phyloP scores from a whole-genome alignment of 2,797 vertebrate genomes.

The Cercopithecus hamlyni region DNA sequence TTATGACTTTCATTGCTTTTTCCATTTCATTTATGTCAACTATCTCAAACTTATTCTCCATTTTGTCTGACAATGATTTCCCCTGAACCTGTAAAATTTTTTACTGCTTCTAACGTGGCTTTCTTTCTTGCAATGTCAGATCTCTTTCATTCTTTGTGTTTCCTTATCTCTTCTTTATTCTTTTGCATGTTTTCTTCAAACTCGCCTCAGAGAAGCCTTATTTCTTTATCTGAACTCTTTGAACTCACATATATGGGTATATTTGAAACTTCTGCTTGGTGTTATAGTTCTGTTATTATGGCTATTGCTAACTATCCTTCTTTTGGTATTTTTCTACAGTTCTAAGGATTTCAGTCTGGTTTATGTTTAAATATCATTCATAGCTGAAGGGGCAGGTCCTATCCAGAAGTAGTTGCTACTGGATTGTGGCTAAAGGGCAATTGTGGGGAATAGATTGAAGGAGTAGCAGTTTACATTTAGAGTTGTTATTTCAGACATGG shows the following conservation, averaged over 20 bases:
- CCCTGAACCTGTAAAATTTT: background rate
- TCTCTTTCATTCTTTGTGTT: background rate
- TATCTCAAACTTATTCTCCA: background rate
- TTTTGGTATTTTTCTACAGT: background rate
- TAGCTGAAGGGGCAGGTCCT: background rate
- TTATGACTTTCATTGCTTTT: background rate
- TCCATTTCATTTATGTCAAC: background rate
- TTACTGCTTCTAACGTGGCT: background rate
- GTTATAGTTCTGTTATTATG: background rate
- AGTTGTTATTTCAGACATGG: conserved; percentile 38
- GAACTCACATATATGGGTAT: background rate
- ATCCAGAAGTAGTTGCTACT: background rate
- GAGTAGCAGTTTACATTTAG: conserved; percentile 7
- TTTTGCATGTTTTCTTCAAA: conserved; percentile 3
- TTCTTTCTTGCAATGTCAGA: background rate
- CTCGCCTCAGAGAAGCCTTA: background rate
- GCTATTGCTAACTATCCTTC: background rate
- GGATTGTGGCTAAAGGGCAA: background rate
- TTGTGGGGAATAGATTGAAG: background rate
- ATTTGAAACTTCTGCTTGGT: background rate
- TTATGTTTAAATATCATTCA: background rate
- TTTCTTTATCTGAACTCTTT: conserved; percentile 35
- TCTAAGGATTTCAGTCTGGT: background rate
- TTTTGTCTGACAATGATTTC: background rate
- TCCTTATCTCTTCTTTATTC: background rate